Percentiles rank a stretch among this genome's conserved stretches.
Evolutionary conservation across 2,113 vertebrate species (phyloP).

Genomic region (Mystacornis crossleyi): DNA sequence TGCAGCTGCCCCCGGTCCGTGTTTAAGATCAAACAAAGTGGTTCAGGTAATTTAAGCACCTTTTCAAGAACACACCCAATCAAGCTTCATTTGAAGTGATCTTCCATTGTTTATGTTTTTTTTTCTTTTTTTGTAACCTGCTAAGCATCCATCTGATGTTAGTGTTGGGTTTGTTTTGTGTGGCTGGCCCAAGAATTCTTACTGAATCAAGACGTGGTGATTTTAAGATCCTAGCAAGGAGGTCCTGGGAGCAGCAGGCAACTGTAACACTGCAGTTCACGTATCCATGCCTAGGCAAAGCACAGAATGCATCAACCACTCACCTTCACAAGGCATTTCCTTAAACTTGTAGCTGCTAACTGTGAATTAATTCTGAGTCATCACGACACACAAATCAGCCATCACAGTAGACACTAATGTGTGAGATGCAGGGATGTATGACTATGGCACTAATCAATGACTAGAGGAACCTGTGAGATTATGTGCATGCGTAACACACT

Average conservation of each 20-base stretch:
- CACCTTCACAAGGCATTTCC: constrained; percentile 42
- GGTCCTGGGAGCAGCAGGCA: constrained; percentile 55
- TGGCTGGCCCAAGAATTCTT: not conserved
- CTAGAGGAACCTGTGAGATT: not conserved
- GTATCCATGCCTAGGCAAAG: not conserved
- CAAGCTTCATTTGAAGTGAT: constrained; percentile 21
- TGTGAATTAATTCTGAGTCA: constrained; percentile 7
- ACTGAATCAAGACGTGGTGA: not conserved
- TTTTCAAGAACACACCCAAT: not conserved
- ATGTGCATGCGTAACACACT: constrained; percentile 26
- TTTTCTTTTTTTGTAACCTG: not conserved
- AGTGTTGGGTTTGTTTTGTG: constrained; percentile 21
- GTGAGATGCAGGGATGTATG: not conserved
- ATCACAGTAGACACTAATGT: not conserved
- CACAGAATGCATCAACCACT: constrained; percentile 40
- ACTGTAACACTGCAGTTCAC: constrained; percentile 23
- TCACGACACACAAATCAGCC: not conserved
- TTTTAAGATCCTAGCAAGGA: not conserved
- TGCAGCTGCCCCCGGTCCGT: constrained; percentile 24
- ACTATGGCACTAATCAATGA: not conserved
- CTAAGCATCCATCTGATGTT: not conserved
- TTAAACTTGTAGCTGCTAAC: constrained; percentile 6
- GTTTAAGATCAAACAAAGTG: constrained; percentile 27
- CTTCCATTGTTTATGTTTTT: not conserved
- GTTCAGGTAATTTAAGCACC: constrained; percentile 47